Base-by-base conservation (phyloP, 2,888 invertebrate genomes). In the Keiferia lycopersicella region DNA sequence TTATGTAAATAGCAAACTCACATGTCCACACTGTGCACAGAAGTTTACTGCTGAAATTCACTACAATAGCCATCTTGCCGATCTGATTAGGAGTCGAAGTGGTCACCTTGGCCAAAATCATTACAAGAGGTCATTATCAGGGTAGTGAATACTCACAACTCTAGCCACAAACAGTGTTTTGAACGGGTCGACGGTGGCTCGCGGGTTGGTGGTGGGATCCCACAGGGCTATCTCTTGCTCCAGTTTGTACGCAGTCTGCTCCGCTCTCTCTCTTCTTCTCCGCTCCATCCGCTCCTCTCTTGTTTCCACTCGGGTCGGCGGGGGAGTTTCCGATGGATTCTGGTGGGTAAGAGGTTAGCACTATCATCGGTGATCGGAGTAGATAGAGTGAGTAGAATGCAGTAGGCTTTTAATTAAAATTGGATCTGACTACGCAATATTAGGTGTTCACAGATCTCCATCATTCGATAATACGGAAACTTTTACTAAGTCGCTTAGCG, bases 141-240 rank as follows among this genome's bases (percentile, higher is more conserved):
- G n/a, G n/a, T 18, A 30, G n/a, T 1, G 1, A 7, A n/a, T 66
- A 95, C 97, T 95, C 90, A 98, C 98, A 86, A 99, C 95, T 86
- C 99, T 94, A 18, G 98, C 98, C 69, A 99, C 96, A 91, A 99
- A 99, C 8, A 99, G 92, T 0, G 99, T 98, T 85, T 98, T 98
- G 91, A 98, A 99, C 0, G 99, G 98, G 90, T 99, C 99, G 10
- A 94, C 94, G 0, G 98, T 98, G 0, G 96, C 95, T 2, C 95
- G 91, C 56, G 95, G 94, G 50, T 85, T 86, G 64, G 95, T 93
- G 58, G 95, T 94, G 0, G 99, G 99, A 87, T 98, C 98, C 99
- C 99, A 99, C 61, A 98, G 92, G 0, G 98, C 98, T 65, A 99
- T 98, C 91, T 98, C 99, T 81, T 99, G 99, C 85, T 99, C 99